Conservation (phyloP, 2,888 invertebrate genomes). For the Drosophila kambysellisi region DNA sequence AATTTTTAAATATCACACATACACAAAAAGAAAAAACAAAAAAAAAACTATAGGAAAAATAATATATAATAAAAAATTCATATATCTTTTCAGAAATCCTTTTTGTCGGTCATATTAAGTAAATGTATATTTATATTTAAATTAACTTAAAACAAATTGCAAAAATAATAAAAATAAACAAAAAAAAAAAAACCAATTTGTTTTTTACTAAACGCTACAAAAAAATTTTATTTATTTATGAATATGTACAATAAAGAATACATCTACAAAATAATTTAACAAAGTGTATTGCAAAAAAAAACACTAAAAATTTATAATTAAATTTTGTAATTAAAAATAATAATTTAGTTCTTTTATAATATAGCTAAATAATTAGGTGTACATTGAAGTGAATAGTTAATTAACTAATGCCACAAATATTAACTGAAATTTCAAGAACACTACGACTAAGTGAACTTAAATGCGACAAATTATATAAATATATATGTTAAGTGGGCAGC, state of each 20-base stretch:
- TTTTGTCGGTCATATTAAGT: conserved; percentile 64
- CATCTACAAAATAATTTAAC: background rate
- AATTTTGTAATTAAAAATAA: too few species aligned
- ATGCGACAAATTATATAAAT: background rate
- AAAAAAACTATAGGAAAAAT: conserved; percentile 11
- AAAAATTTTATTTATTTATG: background rate
- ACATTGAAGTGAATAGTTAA: background rate
- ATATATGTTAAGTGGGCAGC: background rate
- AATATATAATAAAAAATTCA: conserved; percentile 6
- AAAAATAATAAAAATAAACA: conserved; percentile 33
- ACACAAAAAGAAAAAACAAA: conserved; percentile 6
- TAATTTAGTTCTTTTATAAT: too few species aligned
- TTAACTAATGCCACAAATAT: background rate
- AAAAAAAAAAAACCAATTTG: conserved; percentile 4
- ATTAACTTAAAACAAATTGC: conserved; percentile 53
- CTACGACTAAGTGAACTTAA: conserved; percentile 41
- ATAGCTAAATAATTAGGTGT: too few species aligned
- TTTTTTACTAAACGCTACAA: background rate
- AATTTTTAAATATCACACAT: conserved; percentile 13
- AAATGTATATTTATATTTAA: conserved; percentile 71
- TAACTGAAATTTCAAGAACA: background rate
- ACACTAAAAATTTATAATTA: too few species aligned
- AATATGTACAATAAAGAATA: background rate
- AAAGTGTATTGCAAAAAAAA: background rate
- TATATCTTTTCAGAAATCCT: conserved; percentile 39